Evolutionary conservation across 2,113 vertebrate species (phyloP).

Genomic region (Protobothrops mucrosquamatus): DNA sequence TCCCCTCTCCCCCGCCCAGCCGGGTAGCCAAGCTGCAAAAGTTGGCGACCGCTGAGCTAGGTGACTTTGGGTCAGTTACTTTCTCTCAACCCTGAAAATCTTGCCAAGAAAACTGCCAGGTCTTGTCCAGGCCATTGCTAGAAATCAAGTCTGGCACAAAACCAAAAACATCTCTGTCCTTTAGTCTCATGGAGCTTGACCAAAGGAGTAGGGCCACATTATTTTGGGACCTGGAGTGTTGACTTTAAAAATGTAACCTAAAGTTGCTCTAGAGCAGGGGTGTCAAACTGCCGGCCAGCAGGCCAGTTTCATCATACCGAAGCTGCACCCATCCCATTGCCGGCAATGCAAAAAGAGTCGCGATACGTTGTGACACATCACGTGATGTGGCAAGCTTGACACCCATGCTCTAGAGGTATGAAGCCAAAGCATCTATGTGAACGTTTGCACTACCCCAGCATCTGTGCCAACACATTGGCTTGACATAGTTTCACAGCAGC

Average conservation of each 20-base stretch:
- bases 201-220: background rate
- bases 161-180: background rate
- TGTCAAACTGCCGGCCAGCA: too few species aligned
- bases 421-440: background rate
- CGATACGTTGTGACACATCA: too few species aligned
- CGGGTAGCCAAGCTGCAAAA: too few species aligned
- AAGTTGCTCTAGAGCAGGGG: background rate
- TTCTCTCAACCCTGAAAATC: background rate
- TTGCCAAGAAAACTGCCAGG: background rate
- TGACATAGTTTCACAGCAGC: background rate
- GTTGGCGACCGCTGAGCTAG: too few species aligned
- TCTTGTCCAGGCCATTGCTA: background rate
- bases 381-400: too few species aligned
- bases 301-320: too few species aligned
- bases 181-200: background rate
- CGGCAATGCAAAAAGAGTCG: too few species aligned
- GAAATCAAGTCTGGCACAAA: background rate
- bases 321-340: too few species aligned
- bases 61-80: background rate
- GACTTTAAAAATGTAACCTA: background rate
- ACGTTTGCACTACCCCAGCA: background rate
- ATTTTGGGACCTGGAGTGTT: background rate
- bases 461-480: background rate
- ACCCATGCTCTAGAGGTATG: background rate
- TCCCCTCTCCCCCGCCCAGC: too few species aligned